Percentiles rank a stretch among this genome's conserved stretches.
Conservation (phyloP, 2,113 vertebrate genomes). For the Mungos mungo region DNA sequence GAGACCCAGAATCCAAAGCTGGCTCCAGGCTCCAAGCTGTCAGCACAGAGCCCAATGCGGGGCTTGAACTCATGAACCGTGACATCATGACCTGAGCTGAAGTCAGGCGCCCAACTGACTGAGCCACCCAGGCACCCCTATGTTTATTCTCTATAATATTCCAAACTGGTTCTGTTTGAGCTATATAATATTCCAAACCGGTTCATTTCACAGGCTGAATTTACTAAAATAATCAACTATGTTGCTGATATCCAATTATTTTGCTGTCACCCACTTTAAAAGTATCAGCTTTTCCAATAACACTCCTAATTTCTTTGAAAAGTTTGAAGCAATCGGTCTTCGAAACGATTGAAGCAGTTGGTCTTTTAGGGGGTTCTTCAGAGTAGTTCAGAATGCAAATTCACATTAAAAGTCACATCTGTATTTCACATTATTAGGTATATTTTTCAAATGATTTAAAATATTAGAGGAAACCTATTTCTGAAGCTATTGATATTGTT, state of each 20-base stretch:
- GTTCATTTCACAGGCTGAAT: conserved; percentile 25
- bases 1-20: no score
- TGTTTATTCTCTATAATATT: not conserved
- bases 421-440: not conserved
- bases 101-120: no score
- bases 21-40: no score
- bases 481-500: not conserved
- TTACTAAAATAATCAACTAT: conserved; percentile 10
- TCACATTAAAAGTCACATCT: not conserved
- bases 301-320: conserved; percentile 53
- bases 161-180: not conserved
- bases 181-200: not conserved
- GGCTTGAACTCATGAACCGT: no score
- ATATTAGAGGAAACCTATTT: conserved; percentile 20
- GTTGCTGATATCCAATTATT: conserved; percentile 19
- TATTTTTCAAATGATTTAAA: conserved; percentile 15
- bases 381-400: not conserved
- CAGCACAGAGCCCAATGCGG: no score
- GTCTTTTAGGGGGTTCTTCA: not conserved
- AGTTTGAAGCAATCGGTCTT: conserved; percentile 18
- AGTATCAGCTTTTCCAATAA: conserved; percentile 61
- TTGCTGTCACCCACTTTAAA: not conserved
- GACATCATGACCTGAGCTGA: no score
- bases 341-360: conserved; percentile 38
- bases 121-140: no score